Conservation (phyloP, 2,888 invertebrate species). For the Calameuta idolon region DNA sequence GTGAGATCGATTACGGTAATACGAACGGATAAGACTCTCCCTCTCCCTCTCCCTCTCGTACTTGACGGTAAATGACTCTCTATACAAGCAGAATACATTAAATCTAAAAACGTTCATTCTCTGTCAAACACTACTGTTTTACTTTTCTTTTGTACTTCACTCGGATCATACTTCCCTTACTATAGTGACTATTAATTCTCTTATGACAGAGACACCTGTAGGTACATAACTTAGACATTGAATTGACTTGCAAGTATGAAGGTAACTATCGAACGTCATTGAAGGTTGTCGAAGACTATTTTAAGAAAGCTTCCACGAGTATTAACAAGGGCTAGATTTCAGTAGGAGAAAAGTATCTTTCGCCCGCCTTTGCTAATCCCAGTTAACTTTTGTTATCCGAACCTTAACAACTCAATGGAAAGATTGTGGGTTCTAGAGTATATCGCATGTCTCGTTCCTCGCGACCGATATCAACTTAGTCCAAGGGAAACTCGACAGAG, state of each 20-base stretch:
- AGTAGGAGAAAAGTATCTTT: neutral
- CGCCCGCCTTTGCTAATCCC: neutral
- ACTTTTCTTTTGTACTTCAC: neutral
- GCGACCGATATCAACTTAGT: neutral
- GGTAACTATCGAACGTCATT: neutral
- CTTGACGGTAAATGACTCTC: neutral
- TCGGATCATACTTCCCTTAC: neutral
- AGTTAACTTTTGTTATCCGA: neutral
- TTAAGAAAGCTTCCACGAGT: neutral
- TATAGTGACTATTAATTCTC: neutral
- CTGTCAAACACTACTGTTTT: neutral
- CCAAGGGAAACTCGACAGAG: neutral
- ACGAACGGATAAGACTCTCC: neutral
- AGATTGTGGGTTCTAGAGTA: neutral
- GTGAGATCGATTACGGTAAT: conserved; percentile 48
- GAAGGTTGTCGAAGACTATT: neutral
- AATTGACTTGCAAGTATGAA: neutral
- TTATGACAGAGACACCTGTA: neutral
- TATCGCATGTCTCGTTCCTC: neutral
- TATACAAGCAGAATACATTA: neutral
- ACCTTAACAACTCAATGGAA: neutral
- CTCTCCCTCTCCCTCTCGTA: neutral
- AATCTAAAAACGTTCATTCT: neutral
- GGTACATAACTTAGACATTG: neutral
- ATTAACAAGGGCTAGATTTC: neutral